Conservation (phyloP, 2,797 vertebrate species). For the Aratinga solstitialis region DNA sequence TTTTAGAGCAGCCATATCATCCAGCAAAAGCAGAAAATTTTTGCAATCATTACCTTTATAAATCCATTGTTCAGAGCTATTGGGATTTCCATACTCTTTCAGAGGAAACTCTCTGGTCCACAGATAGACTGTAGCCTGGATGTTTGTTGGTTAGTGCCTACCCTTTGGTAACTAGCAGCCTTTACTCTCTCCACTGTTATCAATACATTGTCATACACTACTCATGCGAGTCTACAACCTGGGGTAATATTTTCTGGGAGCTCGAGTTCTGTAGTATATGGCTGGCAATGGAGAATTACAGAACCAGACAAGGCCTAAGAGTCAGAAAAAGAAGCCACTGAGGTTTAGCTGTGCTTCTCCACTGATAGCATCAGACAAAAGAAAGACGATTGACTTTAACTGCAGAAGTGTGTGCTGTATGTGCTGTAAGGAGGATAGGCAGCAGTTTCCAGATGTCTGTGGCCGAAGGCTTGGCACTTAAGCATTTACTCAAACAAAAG, state of each 20-base stretch:
- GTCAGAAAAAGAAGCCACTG: background rate
- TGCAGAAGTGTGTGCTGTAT: background rate
- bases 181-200: background rate
- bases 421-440: background rate
- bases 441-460: constrained; percentile 54
- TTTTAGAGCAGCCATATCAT: background rate
- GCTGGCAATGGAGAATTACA: background rate
- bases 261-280: fast-evolving
- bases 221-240: background rate
- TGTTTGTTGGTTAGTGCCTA: background rate
- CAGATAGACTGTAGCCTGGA: background rate
- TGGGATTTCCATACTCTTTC: background rate
- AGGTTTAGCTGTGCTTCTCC: background rate
- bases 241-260: background rate
- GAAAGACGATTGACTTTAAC: background rate
- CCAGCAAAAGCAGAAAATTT: background rate
- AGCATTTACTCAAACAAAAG: constrained; percentile 63
- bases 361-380: background rate
- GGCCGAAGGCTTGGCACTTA: constrained; percentile 61
- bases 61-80: background rate
- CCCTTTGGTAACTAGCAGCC: background rate
- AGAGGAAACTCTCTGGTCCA: background rate
- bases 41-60: background rate
- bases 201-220: background rate
- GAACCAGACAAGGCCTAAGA: background rate